Evolutionary conservation across 2,888 invertebrate species (phyloP).

Genomic region (Pyrrhia umbra): DNA sequence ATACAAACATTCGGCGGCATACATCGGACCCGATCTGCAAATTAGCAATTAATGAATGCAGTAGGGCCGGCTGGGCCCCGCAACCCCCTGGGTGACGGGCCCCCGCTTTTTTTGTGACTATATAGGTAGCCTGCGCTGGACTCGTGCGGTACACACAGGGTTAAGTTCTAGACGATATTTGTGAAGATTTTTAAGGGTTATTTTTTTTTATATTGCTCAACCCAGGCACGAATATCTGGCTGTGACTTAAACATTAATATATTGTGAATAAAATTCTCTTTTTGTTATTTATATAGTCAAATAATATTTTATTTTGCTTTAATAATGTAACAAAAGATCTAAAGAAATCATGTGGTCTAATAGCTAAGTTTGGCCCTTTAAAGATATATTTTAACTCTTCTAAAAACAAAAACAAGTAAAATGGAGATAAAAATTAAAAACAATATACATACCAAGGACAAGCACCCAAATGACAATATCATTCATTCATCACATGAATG

Average conservation of each 20-base stretch:
- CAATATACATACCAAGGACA: no score
- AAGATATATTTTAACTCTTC: no score
- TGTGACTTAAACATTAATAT: not conserved
- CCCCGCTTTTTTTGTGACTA: conserved; percentile 75
- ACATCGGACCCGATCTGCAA: conserved; percentile 85
- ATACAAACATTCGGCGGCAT: conserved; percentile 67
- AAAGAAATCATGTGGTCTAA: no score
- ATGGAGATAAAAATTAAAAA: no score
- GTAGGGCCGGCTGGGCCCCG: conserved; percentile 69
- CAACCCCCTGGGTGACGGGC: conserved; percentile 63
- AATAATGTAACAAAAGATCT: no score
- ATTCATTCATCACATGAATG: not conserved
- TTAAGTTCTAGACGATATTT: conserved; percentile 59
- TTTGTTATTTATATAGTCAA: no score
- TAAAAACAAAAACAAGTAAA: no score
- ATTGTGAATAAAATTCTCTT: not conserved
- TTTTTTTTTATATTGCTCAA: not conserved
- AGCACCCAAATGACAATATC: not conserved
- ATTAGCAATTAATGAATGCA: conserved; percentile 89
- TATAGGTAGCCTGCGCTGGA: conserved; percentile 82
- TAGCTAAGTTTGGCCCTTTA: no score
- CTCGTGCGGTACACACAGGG: conserved; percentile 63
- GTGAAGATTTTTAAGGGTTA: conserved; percentile 57
- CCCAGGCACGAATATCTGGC: not conserved
- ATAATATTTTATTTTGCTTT: no score